Percentiles rank a stretch among this genome's conserved stretches.
These are phyloP conservation scores for Caerostris darwini DNA, from an alignment of 1,140 invertebrate genomes.

Conservation along the genomic window DNA sequence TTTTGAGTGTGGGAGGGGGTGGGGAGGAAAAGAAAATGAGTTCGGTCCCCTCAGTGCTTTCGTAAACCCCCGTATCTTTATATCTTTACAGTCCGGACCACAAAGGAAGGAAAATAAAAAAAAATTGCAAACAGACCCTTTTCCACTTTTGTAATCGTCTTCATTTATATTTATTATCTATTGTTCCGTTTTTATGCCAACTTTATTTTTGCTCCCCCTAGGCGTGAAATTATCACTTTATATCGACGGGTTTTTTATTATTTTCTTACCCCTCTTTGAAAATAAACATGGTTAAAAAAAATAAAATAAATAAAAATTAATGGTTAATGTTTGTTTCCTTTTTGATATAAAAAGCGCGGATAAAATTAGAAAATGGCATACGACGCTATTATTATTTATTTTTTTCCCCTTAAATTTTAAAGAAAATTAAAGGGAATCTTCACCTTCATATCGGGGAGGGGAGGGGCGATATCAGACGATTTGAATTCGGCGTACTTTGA, in stretches of 20 bases:
- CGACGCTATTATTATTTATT: not conserved
- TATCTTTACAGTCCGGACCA: not conserved
- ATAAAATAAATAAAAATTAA: too few relatives aligned
- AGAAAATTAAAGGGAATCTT: not conserved
- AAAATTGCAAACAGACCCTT: constrained; percentile 23
- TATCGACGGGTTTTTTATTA: not conserved
- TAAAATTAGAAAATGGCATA: not conserved
- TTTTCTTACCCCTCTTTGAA: not conserved
- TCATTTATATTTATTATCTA: constrained; percentile 43
- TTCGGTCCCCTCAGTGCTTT: not conserved
- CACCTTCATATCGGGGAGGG: too few relatives aligned
- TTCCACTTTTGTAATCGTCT: constrained; percentile 1
- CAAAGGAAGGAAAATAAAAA: not conserved
- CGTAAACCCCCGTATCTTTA: not conserved
- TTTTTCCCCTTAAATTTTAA: not conserved
- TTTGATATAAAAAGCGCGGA: not conserved
- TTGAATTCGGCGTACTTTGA: not conserved
- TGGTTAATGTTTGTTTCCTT: not conserved
- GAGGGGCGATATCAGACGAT: too few relatives aligned
- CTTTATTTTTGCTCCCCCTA: not conserved
- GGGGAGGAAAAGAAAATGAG: not conserved
- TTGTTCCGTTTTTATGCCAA: not conserved
- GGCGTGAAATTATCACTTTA: not conserved
- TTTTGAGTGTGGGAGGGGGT: not conserved
- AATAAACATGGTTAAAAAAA: not conserved